Conservation (phyloP, 37 sponge, comb jelly and placozoan genomes). For the Theonella swinhoei region DNA sequence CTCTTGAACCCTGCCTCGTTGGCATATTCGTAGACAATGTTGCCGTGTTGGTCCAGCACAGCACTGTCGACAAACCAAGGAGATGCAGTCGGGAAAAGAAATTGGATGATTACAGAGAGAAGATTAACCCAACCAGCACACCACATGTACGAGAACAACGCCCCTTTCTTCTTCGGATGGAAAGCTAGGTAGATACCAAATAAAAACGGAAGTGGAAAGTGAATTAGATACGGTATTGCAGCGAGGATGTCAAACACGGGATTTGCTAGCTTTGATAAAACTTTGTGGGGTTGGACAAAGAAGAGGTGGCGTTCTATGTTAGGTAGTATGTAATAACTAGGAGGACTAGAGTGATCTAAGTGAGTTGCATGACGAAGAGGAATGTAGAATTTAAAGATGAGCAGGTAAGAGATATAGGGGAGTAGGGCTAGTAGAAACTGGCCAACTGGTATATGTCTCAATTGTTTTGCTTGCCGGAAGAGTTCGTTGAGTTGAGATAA, state of each 20-base stretch:
- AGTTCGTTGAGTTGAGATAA: background rate
- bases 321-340: constrained; percentile 57
- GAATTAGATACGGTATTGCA: constrained; percentile 83
- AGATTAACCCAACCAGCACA: constrained; percentile 88
- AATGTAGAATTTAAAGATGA: constrained; percentile 62
- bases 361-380: constrained; percentile 39
- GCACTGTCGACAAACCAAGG: constrained; percentile 88
- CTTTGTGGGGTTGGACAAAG: constrained; percentile 73
- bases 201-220: constrained; percentile 82
- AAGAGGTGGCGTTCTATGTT: constrained; percentile 65
- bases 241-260: constrained; percentile 82
- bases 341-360: constrained; percentile 28
- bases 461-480: background rate
- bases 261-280: constrained; percentile 71
- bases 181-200: constrained; percentile 55
- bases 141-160: constrained; percentile 73
- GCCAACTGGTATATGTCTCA: constrained; percentile 23
- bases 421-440: constrained; percentile 43
- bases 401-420: constrained; percentile 58
- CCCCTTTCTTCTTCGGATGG: constrained; percentile 19
- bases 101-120: constrained; percentile 68
- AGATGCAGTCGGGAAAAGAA: constrained; percentile 84
- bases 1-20: constrained; percentile 81
- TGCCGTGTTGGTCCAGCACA: constrained; percentile 57
- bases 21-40: constrained; percentile 45